Conservation (phyloP, 2,888 invertebrate genomes). For the Nomada lathburiana region DNA sequence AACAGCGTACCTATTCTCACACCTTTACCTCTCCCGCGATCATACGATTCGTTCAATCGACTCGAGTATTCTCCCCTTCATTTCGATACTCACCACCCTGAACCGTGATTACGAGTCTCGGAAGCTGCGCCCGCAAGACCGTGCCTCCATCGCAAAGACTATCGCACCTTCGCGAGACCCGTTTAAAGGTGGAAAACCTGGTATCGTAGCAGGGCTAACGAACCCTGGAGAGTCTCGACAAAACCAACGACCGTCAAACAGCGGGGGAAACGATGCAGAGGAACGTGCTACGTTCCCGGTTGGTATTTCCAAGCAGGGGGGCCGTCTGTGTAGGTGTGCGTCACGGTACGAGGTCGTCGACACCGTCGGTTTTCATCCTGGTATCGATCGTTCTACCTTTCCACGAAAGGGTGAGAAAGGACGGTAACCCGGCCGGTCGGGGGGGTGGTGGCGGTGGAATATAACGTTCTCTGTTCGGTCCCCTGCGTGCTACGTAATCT, state of each 20-base stretch:
- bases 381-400: conserved; percentile 59
- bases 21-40: no score
- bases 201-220: conserved; percentile 25
- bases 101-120: no score
- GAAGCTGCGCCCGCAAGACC: no score
- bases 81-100: not conserved
- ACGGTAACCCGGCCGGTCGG: not conserved
- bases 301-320: conserved; percentile 24
- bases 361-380: conserved; percentile 56
- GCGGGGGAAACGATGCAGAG: conserved; percentile 19
- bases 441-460: not conserved
- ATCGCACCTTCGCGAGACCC: not conserved
- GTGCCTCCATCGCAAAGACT: not conserved
- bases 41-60: no score
- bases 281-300: conserved; percentile 8
- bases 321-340: conserved; percentile 38
- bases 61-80: no score
- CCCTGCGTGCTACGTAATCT: conserved; percentile 28
- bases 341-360: conserved; percentile 56
- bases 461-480: not conserved
- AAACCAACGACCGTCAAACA: conserved; percentile 39
- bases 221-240: conserved; percentile 18
- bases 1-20: no score
- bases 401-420: conserved; percentile 29
- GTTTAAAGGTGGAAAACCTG: conserved; percentile 1